Evolutionary conservation across 2,888 invertebrate species (phyloP).

Genomic region (Aphodius sticticus): DNA sequence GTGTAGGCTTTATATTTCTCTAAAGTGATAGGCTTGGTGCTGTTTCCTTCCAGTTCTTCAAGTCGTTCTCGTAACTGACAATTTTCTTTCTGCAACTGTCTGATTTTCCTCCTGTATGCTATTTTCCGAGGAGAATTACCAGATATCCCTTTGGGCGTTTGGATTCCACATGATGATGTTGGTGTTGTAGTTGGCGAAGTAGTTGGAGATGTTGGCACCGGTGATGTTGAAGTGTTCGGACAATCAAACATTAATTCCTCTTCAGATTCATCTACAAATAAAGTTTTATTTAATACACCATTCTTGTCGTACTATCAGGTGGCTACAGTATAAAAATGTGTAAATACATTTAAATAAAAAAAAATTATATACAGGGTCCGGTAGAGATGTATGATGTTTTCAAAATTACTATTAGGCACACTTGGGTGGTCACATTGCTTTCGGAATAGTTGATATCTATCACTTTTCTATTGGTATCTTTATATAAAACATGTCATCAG

Average conservation of each 20-base stretch:
- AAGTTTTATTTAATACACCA: neutral
- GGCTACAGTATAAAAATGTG: no score
- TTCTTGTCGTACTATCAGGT: neutral
- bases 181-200: conserved; percentile 4
- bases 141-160: neutral
- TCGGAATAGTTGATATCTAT: neutral
- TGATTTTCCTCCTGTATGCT: neutral
- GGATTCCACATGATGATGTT: neutral
- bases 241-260: neutral
- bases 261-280: conserved; percentile 4
- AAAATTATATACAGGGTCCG: no score
- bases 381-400: neutral
- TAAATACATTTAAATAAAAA: no score
- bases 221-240: neutral
- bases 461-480: neutral
- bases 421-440: neutral
- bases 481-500: neutral
- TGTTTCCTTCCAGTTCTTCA: neutral
- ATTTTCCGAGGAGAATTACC: neutral
- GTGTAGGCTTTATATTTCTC: conserved; percentile 4
- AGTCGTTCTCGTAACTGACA: neutral
- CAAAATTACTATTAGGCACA: neutral
- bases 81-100: neutral
- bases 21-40: neutral
- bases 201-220: neutral